phyloP scores from a whole-genome alignment of 2,797 vertebrate species.

The Diceros bicornis region DNA sequence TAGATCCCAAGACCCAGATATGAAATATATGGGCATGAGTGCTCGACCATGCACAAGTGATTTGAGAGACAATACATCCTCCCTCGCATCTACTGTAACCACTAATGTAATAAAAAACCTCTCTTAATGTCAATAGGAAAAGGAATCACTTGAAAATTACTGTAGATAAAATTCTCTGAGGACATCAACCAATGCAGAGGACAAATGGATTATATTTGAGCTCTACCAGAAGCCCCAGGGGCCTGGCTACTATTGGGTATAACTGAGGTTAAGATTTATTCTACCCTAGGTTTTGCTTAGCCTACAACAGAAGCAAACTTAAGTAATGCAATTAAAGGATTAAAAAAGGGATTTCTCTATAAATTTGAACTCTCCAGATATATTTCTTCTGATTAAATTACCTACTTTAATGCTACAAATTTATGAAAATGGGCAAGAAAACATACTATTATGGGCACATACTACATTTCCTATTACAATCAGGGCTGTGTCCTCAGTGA shows the following conservation, averaged over 20 bases:
- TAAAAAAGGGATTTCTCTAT: background rate
- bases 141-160: background rate
- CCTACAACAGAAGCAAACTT: background rate
- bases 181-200: background rate
- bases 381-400: background rate
- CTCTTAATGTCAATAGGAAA: background rate
- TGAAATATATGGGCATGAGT: fast-evolving
- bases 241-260: no score
- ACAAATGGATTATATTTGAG: background rate
- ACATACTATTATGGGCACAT: background rate
- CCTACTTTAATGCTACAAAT: background rate
- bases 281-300: background rate
- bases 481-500: background rate
- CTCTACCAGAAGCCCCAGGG: background rate
- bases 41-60: fast-evolving
- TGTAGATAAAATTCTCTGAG: background rate
- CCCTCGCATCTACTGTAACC: background rate
- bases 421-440: background rate
- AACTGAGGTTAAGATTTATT: background rate
- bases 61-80: background rate
- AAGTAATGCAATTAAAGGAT: background rate
- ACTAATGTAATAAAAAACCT: background rate
- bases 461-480: background rate
- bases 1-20: background rate
- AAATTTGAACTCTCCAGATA: background rate